These are phyloP conservation scores for Manis pentadactyla DNA, from an alignment of 2,797 vertebrate species.

Conservation along the genomic window DNA sequence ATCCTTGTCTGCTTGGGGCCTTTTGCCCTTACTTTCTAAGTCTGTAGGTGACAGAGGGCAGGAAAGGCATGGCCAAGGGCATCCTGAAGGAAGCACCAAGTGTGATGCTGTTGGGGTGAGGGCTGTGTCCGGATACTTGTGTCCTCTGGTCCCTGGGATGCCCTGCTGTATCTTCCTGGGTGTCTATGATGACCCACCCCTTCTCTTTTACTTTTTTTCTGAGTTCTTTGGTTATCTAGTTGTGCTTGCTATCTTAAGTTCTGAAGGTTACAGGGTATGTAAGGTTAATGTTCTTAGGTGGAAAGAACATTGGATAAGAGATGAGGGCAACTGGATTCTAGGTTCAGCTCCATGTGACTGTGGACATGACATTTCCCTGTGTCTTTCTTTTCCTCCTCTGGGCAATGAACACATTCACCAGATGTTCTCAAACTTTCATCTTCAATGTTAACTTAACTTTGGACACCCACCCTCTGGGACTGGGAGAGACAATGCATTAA, in stretches of 20 bases:
- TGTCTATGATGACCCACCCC: too few species aligned
- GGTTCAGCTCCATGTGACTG: neutral
- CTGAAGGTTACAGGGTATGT: neutral
- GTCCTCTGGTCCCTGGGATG: neutral
- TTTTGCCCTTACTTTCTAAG: neutral
- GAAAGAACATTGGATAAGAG: neutral
- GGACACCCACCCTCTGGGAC: neutral
- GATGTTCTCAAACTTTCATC: neutral
- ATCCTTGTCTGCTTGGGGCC: neutral
- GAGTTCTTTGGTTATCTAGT: neutral
- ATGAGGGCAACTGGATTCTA: neutral
- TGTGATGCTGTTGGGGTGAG: neutral
- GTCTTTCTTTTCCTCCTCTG: conserved; percentile 4
- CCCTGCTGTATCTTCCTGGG: neutral
- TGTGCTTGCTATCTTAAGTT: neutral
- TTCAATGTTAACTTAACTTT: neutral
- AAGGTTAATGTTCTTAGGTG: neutral
- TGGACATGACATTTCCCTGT: neutral
- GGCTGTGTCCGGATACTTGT: neutral
- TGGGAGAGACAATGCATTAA: neutral
- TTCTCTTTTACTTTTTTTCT: neutral
- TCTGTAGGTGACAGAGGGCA: neutral
- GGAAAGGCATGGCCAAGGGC: neutral
- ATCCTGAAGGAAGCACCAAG: neutral
- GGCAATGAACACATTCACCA: neutral